Evolutionary conservation across 2,888 invertebrate genomes (phyloP).

Genomic region (Eretmocerus hayati): DNA sequence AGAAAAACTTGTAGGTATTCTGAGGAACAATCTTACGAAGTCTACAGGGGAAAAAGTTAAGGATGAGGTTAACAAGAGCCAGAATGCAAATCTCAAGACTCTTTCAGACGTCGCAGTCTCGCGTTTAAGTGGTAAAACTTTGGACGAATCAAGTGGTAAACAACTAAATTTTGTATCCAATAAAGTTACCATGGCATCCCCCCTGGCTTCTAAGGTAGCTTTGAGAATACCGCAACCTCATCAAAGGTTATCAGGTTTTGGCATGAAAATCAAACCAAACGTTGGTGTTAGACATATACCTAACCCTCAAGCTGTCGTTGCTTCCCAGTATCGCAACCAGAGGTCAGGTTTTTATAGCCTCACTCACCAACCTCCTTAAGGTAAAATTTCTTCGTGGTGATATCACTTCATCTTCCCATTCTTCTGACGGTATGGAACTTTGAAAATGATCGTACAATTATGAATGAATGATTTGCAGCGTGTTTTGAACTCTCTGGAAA

Average conservation of each 20-base stretch:
- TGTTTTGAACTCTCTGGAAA: too few relatives aligned
- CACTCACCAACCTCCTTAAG: conserved; percentile 34
- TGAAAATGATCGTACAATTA: too few relatives aligned
- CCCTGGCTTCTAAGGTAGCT: conserved; percentile 30
- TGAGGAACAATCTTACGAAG: conserved; percentile 14
- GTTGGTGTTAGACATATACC: conserved; percentile 46
- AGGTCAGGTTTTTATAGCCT: conserved; percentile 32
- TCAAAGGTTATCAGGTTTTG: conserved; percentile 37
- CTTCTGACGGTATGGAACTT: too few relatives aligned
- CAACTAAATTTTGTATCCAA: background rate
- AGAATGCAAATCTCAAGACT: conserved; percentile 35
- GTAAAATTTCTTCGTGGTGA: background rate
- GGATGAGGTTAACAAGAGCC: conserved; percentile 31
- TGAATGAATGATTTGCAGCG: too few relatives aligned
- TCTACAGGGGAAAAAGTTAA: conserved; percentile 22
- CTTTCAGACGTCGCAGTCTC: conserved; percentile 39
- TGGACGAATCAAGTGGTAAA: conserved; percentile 2
- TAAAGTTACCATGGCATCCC: background rate
- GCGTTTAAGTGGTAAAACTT: conserved; percentile 19
- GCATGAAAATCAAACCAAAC: conserved; percentile 42
- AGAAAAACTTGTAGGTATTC: conserved; percentile 14
- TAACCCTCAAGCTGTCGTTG: conserved; percentile 45
- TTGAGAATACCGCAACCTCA: conserved; percentile 39
- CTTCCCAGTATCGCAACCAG: conserved; percentile 41
- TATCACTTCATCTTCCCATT: too few relatives aligned